These are phyloP conservation scores for Danio choprae DNA, from an alignment of 2,797 vertebrate genomes.

Conservation along the genomic window DNA sequence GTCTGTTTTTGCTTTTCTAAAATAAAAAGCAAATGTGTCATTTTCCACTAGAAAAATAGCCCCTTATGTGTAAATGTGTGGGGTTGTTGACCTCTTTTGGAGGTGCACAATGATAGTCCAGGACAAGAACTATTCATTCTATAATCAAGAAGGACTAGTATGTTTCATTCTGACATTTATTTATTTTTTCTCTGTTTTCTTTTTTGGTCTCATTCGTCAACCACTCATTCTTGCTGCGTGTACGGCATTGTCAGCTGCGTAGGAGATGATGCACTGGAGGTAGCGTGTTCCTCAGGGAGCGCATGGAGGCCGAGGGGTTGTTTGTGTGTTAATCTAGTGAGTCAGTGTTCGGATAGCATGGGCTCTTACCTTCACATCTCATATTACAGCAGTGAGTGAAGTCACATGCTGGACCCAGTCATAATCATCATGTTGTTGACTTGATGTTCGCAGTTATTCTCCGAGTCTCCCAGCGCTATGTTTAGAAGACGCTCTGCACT, in stretches of 20 bases:
- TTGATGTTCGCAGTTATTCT: constrained; percentile 25
- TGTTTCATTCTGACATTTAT: background rate
- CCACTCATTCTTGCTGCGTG: constrained; percentile 4
- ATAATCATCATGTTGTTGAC: constrained; percentile 34
- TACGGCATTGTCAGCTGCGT: background rate
- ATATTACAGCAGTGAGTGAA: constrained; percentile 14
- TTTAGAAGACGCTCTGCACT: constrained; percentile 13
- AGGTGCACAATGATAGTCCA: background rate
- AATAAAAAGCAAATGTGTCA: background rate
- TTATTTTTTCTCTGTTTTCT: background rate
- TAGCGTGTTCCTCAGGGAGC: constrained; percentile 17
- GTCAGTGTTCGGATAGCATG: constrained; percentile 18
- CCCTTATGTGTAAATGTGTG: background rate
- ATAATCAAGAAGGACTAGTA: background rate
- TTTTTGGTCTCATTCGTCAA: constrained; percentile 2
- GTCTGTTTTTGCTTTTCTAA: no score
- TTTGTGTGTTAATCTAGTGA: constrained; percentile 34
- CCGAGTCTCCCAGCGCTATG: background rate
- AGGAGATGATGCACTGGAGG: constrained; percentile 21
- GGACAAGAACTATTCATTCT: background rate
- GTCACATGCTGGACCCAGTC: constrained; percentile 25
- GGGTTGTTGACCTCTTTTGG: background rate
- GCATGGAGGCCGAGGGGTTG: constrained; percentile 21
- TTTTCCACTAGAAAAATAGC: background rate
- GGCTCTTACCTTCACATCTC: constrained; percentile 15